Evolutionary conservation across 2,888 invertebrate species (phyloP).

Genomic region (Bruchidius siliquastri): DNA sequence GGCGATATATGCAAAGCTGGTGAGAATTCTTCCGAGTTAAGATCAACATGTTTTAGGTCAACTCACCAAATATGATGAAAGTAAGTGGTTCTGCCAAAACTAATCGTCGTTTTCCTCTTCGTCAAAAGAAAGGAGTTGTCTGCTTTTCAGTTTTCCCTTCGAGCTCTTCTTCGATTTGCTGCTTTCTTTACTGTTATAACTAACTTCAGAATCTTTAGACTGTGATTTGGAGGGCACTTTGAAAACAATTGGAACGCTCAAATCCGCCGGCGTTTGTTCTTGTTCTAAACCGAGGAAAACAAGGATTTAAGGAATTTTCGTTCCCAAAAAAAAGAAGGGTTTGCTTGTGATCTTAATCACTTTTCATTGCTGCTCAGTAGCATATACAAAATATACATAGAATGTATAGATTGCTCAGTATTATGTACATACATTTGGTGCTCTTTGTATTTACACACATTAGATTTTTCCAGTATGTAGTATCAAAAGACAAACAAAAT

Average conservation of each 20-base stretch:
- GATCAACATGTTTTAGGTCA: neutral
- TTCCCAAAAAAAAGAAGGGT: constrained; percentile 6
- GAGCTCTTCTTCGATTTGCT: constrained; percentile 33
- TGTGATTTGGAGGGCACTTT: constrained; percentile 38
- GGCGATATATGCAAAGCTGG: no score
- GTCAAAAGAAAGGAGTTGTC: constrained; percentile 50
- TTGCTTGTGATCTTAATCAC: no score
- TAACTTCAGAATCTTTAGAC: constrained; percentile 14
- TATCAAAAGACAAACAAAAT: no score
- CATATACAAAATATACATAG: no score
- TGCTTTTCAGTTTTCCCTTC: constrained; percentile 30
- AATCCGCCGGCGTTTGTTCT: constrained; percentile 57
- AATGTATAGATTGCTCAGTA: no score
- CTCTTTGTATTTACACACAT: no score
- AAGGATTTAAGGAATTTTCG: constrained; percentile 5
- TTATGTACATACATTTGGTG: no score
- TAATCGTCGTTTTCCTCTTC: constrained; percentile 43
- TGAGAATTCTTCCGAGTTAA: neutral
- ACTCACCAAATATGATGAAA: neutral
- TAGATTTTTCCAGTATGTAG: no score
- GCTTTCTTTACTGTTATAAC: constrained; percentile 6
- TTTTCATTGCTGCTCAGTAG: no score
- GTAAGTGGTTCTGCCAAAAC: neutral
- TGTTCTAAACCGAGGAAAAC: constrained; percentile 48
- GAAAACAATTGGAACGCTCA: constrained; percentile 57